Percentiles rank a stretch among this genome's conserved stretches.
These are phyloP conservation scores for Centropyge bicolor DNA, from an alignment of 2,797 vertebrate genomes.

Conservation along the genomic window DNA sequence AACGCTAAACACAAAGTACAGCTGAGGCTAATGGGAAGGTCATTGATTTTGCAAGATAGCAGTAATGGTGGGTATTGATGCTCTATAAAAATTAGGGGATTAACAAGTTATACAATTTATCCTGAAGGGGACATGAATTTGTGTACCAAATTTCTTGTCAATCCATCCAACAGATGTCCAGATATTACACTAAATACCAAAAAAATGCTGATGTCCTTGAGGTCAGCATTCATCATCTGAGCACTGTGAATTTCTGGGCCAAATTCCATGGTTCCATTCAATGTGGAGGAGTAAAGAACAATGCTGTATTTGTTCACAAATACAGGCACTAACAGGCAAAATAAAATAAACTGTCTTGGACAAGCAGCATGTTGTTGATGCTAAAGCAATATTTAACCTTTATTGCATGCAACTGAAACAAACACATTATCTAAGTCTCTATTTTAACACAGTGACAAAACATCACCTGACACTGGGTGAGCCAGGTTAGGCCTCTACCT, in stretches of 20 bases:
- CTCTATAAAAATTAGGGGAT: neutral
- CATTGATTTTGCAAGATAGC: neutral
- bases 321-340: neutral
- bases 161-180: neutral
- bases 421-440: constrained; percentile 45
- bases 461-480: constrained; percentile 51
- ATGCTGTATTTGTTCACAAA: neutral
- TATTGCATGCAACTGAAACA: constrained; percentile 14
- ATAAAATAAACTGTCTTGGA: neutral
- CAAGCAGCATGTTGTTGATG: neutral
- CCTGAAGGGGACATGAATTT: neutral
- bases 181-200: neutral
- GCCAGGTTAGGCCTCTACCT: constrained; percentile 58
- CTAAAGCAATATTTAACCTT: constrained; percentile 9
- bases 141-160: neutral
- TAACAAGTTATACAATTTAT: neutral
- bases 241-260: neutral
- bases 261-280: neutral
- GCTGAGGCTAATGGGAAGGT: neutral
- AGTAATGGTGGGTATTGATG: neutral
- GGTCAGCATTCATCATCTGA: neutral
- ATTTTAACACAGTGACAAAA: constrained; percentile 62
- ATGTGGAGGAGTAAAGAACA: no score
- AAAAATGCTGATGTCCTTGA: neutral
- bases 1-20: neutral